phyloP scores from a whole-genome alignment of 1,140 invertebrate genomes.

The Drosophila insularis region DNA sequence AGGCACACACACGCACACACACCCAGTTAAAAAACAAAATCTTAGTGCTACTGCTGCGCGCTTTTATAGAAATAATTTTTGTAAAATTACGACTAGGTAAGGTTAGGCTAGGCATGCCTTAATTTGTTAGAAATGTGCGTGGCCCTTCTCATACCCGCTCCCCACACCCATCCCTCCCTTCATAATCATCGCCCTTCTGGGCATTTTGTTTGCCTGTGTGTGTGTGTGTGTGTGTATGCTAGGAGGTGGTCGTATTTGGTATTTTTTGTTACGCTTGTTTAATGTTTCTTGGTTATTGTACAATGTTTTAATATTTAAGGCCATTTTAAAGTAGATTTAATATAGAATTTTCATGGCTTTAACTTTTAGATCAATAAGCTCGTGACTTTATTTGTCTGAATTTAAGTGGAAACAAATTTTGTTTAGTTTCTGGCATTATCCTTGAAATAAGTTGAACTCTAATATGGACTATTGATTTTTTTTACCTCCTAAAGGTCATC shows the following conservation, averaged over 20 bases:
- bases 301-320: neutral
- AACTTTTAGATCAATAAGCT: too few species aligned
- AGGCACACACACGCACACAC: neutral
- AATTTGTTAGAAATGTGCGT: conserved; percentile 27
- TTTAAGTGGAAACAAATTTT: too few species aligned
- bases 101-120: conserved; percentile 28
- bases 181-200: too few species aligned
- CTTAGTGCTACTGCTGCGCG: neutral
- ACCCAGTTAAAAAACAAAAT: neutral
- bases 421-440: too few species aligned
- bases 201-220: too few species aligned
- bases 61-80: conserved; percentile 28
- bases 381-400: too few species aligned
- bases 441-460: too few species aligned
- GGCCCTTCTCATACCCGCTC: neutral
- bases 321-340: neutral
- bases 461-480: too few species aligned
- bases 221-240: neutral
- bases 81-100: conserved; percentile 31
- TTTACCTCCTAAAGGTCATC: too few species aligned
- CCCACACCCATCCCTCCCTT: neutral
- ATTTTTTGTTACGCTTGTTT: conserved; percentile 1
- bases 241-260: neutral
- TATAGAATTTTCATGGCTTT: too few species aligned
- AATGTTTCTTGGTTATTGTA: conserved; percentile 4